phyloP scores from a whole-genome alignment of 2,797 vertebrate species.

The Lepus townsendii region DNA sequence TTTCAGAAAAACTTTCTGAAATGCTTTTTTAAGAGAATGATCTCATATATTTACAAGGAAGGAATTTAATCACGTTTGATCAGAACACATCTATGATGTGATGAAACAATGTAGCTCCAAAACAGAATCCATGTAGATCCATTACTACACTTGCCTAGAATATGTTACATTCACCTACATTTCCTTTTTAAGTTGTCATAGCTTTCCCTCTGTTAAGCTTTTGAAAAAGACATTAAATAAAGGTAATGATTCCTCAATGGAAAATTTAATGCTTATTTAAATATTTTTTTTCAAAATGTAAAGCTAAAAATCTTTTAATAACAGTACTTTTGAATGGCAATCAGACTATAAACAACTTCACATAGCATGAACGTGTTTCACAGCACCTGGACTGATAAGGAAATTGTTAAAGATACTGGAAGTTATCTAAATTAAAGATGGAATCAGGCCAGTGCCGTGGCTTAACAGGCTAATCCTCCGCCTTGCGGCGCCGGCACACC shows the following conservation, averaged over 20 bases:
- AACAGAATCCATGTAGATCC: not conserved
- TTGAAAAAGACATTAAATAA: not conserved
- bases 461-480: no score
- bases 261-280: not conserved
- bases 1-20: not conserved
- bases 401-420: not conserved
- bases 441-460: no score
- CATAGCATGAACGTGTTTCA: not conserved
- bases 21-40: not conserved
- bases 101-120: constrained; percentile 25
- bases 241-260: not conserved
- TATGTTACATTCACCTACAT: not conserved
- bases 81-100: not conserved
- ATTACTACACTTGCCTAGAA: not conserved
- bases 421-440: not conserved
- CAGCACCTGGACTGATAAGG: not conserved
- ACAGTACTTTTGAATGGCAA: not conserved
- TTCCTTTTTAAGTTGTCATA: not conserved
- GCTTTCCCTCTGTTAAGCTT: not conserved
- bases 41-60: not conserved
- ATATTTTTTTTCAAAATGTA: not conserved
- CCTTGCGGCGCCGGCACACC: no score
- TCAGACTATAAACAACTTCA: not conserved
- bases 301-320: not conserved
- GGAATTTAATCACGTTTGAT: not conserved